phyloP scores from a whole-genome alignment of 2,797 vertebrate genomes.

The Cynopterus sphinx region DNA sequence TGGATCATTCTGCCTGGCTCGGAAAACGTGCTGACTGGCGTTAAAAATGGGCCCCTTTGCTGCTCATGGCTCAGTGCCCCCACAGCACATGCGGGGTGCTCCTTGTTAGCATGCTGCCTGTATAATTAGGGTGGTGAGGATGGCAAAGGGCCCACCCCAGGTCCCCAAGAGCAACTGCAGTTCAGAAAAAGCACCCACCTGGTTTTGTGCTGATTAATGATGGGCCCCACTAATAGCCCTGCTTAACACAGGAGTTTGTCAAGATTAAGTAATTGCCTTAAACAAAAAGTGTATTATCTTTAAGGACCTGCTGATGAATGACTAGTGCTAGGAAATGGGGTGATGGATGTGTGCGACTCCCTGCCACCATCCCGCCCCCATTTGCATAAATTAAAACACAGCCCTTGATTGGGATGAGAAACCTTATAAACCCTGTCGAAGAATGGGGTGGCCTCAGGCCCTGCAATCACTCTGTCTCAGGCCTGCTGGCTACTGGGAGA shows the following conservation, averaged over 20 bases:
- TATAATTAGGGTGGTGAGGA: constrained; percentile 90
- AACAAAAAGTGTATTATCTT: constrained; percentile 92
- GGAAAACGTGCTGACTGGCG: constrained; percentile 81
- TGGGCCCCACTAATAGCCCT: constrained; percentile 88
- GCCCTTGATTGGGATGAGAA: background rate
- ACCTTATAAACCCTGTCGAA: background rate
- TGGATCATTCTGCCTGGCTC: constrained; percentile 88
- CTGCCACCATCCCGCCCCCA: constrained; percentile 55
- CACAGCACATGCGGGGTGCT: constrained; percentile 72
- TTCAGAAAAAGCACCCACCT: constrained; percentile 90
- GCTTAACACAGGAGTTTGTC: constrained; percentile 90
- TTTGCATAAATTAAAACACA: constrained; percentile 62
- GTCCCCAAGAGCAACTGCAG: constrained; percentile 89
- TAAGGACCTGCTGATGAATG: constrained; percentile 86
- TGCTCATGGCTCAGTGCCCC: constrained; percentile 66
- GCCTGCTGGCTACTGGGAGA: background rate
- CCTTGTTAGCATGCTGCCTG: constrained; percentile 87
- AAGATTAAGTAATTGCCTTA: constrained; percentile 92
- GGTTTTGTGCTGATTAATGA: constrained; percentile 91
- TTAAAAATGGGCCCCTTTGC: constrained; percentile 85
- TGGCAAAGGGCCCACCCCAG: constrained; percentile 86
- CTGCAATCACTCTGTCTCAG: background rate
- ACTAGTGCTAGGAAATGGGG: constrained; percentile 83
- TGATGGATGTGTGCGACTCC: constrained; percentile 85
- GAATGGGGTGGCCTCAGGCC: background rate